Evolutionary conservation across 1,140 invertebrate genomes (phyloP).

Genomic region (Steinernema feltiae): DNA sequence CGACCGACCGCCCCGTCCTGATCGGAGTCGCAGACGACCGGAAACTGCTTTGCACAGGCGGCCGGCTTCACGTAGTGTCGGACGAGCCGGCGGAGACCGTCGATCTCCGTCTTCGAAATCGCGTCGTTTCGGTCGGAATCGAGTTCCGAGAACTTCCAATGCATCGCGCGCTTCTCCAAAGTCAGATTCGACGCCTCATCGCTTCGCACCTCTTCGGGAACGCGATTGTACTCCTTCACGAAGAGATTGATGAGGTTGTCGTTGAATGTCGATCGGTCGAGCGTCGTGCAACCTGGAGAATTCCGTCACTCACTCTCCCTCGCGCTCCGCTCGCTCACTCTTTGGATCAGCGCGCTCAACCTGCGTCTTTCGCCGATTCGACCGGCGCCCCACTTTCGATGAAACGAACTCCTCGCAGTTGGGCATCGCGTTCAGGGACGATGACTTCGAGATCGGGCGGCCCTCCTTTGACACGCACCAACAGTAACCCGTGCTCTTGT

Average conservation of each 20-base stretch:
- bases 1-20: slow-evolving; percentile 70
- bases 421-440: slow-evolving; percentile 68
- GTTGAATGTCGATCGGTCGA: slow-evolving; percentile 73
- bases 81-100: slow-evolving; percentile 71
- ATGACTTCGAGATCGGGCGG: slow-evolving; percentile 70
- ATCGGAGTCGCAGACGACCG: slow-evolving; percentile 75
- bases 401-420: slow-evolving; percentile 67
- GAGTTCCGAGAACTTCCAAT: slow-evolving; percentile 77
- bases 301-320: no score
- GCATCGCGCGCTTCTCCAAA: not conserved
- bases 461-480: slow-evolving; percentile 78
- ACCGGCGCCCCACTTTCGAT: not conserved
- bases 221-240: slow-evolving; percentile 67
- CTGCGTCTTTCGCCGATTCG: not conserved
- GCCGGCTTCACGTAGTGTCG: slow-evolving; percentile 78
- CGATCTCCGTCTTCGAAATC: slow-evolving; percentile 73
- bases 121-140: slow-evolving; percentile 71
- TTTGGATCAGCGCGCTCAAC: not conserved
- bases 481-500: slow-evolving; percentile 69
- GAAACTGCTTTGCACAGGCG: slow-evolving; percentile 79
- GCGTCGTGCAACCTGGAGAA: slow-evolving; percentile 65
- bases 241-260: slow-evolving; percentile 74
- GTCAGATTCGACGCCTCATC: slow-evolving; percentile 33
- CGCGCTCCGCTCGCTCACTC: not conserved
- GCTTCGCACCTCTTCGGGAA: slow-evolving; percentile 37